Evolutionary conservation across 2,888 invertebrate species (phyloP).

Genomic region (Drosophila suboccidentalis): DNA sequence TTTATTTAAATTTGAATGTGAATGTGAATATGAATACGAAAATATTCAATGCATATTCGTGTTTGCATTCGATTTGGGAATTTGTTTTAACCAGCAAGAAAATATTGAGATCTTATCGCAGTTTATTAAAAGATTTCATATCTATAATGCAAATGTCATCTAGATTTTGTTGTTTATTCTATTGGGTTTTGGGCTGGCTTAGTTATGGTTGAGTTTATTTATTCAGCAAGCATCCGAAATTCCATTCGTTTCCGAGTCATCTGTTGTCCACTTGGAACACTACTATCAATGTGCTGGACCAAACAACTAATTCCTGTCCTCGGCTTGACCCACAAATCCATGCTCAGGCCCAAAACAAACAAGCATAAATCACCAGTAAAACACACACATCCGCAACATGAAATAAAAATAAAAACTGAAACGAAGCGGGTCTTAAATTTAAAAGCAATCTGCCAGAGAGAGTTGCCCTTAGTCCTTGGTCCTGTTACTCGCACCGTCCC

Average conservation of each 20-base stretch:
- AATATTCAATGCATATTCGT: conserved; percentile 57
- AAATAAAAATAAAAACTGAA: conserved; percentile 46
- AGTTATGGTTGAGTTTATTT: conserved; percentile 54
- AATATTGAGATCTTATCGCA: conserved; percentile 64
- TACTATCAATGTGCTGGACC: conserved; percentile 37
- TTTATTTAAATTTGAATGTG: conserved; percentile 69
- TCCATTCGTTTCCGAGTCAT: conserved; percentile 35
- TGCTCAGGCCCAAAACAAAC: conserved; percentile 70
- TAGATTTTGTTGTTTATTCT: conserved; percentile 48
- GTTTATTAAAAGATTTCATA: conserved; percentile 61
- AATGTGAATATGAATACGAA: conserved; percentile 41
- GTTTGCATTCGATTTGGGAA: conserved; percentile 74
- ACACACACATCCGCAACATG: conserved; percentile 24
- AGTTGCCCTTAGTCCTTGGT: conserved; percentile 28
- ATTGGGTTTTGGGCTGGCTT: conserved; percentile 11
- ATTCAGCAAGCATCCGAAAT: conserved; percentile 63
- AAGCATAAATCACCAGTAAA: conserved; percentile 71
- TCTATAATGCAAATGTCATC: conserved; percentile 61
- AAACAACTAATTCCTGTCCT: conserved; percentile 68
- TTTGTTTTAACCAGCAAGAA: conserved; percentile 45
- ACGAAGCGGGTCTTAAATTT: conserved; percentile 69
- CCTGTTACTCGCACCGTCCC: neutral
- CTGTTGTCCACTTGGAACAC: conserved; percentile 43
- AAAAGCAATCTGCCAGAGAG: conserved; percentile 73
- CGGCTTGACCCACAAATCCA: conserved; percentile 73